phyloP scores from a whole-genome alignment of 1,140 invertebrate species.

The Lasioglossum albipes region DNA sequence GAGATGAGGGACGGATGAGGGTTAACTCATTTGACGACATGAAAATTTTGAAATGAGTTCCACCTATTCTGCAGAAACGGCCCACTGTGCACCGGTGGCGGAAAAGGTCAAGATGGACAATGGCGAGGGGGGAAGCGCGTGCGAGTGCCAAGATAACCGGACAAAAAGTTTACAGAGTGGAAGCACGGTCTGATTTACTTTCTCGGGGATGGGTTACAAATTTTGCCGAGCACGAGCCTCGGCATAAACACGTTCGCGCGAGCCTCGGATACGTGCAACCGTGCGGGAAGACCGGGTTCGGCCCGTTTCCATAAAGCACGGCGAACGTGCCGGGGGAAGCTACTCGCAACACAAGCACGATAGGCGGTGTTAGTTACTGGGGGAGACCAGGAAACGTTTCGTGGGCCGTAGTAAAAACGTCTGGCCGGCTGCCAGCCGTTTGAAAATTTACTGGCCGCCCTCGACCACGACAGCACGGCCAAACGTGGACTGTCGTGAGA shows the following conservation, averaged over 20 bases:
- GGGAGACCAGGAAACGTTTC: conserved; percentile 34
- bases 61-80: too few species aligned
- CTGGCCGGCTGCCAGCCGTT: conserved; percentile 68
- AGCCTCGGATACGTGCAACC: not conserved
- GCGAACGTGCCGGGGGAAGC: conserved; percentile 5
- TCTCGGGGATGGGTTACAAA: not conserved
- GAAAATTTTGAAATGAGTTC: too few species aligned
- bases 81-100: too few species aligned
- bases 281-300: not conserved
- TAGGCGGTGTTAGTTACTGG: conserved; percentile 24
- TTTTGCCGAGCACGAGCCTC: not conserved
- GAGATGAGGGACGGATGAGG: too few species aligned
- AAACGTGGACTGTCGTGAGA: conserved; percentile 32
- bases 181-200: conserved; percentile 11
- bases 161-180: conserved; percentile 9
- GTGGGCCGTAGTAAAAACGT: conserved; percentile 63
- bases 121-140: too few species aligned
- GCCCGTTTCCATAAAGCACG: conserved; percentile 20
- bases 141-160: too few species aligned
- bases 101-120: too few species aligned
- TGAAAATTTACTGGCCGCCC: conserved; percentile 60
- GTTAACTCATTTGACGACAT: too few species aligned
- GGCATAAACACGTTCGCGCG: conserved; percentile 18
- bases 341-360: not conserved
- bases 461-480: conserved; percentile 27